Evolutionary conservation across 1,140 invertebrate species (phyloP).

Genomic region (Dreissena polymorpha): DNA sequence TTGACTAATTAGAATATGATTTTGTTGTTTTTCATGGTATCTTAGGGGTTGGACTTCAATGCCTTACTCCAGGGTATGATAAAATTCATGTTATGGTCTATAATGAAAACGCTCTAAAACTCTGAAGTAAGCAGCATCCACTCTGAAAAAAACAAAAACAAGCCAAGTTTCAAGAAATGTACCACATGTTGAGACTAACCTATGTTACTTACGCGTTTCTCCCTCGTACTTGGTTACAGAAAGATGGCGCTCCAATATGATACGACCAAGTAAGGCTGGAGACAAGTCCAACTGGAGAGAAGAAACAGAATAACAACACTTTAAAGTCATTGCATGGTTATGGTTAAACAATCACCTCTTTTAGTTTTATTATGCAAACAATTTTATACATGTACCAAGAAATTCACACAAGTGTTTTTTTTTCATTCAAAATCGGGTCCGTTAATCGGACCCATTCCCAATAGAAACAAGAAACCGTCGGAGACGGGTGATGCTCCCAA

Average conservation of each 20-base stretch:
- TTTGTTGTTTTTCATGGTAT: neutral
- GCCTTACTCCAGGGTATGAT: neutral
- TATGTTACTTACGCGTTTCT: constrained; percentile 42
- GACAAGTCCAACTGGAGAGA: constrained; percentile 47
- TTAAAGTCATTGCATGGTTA: neutral
- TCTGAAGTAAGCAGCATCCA: no score
- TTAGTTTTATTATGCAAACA: neutral
- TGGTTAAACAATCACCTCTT: neutral
- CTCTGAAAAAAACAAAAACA: no score
- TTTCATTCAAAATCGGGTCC: no score
- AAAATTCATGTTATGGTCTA: no score
- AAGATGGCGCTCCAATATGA: constrained; percentile 45
- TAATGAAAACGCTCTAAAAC: no score
- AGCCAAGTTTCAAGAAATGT: neutral
- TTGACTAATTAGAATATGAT: neutral
- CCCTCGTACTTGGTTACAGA: constrained; percentile 37
- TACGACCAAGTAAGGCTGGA: constrained; percentile 44
- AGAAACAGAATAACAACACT: neutral
- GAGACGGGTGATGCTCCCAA: no score
- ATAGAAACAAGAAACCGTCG: no score
- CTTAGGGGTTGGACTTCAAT: neutral
- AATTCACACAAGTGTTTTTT: no score
- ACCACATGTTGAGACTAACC: neutral
- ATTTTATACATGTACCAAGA: neutral
- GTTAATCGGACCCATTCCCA: no score